Base-by-base conservation (phyloP, 2,113 vertebrate genomes). In the Heloderma charlesbogerti region DNA sequence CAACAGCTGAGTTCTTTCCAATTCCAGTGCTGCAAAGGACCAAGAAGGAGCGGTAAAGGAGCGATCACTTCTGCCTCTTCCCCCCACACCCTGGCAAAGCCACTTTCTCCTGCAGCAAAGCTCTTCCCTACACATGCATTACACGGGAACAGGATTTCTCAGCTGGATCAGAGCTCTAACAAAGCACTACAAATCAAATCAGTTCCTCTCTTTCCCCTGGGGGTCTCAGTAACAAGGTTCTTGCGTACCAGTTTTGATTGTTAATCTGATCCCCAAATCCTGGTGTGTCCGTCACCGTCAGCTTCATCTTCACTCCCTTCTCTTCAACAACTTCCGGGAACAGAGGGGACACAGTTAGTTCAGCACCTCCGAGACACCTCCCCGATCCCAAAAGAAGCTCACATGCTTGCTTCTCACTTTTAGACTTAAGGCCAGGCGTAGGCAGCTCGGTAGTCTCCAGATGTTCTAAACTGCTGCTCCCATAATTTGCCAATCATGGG, bases 261-360 rank as follows among this genome's bases (percentile, higher is more conserved):
- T 99, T 98, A 95, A 99, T 99, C 95, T 99, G 98, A 95, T 99
- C 98, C 84, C 98, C 98, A 0, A 99, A 99, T 74, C 98, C 98
- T 0, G 98, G 98, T 0, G 98, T 99, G 96, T 99, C 98, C 0
- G 98, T 98, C 93, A 99, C 98, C 0, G 98, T 99, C 92, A 99
- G 97, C 94, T 98, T 98, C 98, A 99, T 98, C 95, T 98, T 98
- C 94, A 99, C 96, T 0, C 98, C 98, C 71, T 97, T 98, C 95
- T 99, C 98, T 94, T 98, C 98, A 0, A 99, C 98, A 85, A 98
- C 98, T 99, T 2, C 90, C 0, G 22, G 90, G 88, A 75, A 80
- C 31, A 95, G 84, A 91, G 51, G 8, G 0, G 0, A 4, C 4
- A 8, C 20, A 2, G 43, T 94, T 57, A 88, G n/a, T 29, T 75